Percentiles rank a stretch among this genome's conserved stretches.
phyloP scores from a whole-genome alignment of 1,140 invertebrate genomes.

The Bicyclus anynana region DNA sequence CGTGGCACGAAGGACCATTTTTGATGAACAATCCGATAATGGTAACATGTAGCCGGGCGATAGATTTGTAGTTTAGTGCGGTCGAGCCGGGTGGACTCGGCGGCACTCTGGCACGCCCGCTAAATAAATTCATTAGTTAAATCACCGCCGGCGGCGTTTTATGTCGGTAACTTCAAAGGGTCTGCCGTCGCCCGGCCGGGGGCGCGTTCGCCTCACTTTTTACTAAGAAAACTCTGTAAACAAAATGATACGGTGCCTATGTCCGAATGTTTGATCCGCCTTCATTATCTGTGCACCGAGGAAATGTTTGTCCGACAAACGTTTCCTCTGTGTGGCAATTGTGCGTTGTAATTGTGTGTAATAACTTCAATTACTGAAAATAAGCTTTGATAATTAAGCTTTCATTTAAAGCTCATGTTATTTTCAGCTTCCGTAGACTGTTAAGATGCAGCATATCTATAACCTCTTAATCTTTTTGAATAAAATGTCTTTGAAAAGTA shows the following conservation, averaged over 20 bases:
- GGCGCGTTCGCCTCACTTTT: conserved; percentile 68
- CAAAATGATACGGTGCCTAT: conserved; percentile 71
- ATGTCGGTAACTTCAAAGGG: conserved; percentile 76
- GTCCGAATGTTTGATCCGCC: conserved; percentile 73
- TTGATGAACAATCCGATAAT: conserved; percentile 20
- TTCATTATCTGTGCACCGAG: conserved; percentile 71
- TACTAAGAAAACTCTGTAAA: conserved; percentile 75
- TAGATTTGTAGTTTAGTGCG: conserved; percentile 33
- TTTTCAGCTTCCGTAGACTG: too few species aligned
- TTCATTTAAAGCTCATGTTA: too few species aligned
- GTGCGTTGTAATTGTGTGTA: conserved; percentile 19
- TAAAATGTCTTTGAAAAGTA: too few species aligned
- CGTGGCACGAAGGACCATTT: conserved; percentile 25
- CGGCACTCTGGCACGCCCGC: conserved; percentile 59
- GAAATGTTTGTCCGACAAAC: conserved; percentile 62
- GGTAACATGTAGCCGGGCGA: conserved; percentile 15
- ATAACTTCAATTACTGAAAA: background rate
- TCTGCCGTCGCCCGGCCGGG: conserved; percentile 55
- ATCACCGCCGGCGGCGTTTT: conserved; percentile 76
- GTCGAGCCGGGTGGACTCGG: conserved; percentile 37
- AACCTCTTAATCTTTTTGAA: too few species aligned
- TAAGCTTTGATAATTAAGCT: too few species aligned
- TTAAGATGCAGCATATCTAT: too few species aligned
- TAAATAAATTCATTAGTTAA: conserved; percentile 80
- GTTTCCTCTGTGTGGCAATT: conserved; percentile 53